phyloP scores from a whole-genome alignment of 37 sponge, comb jelly and placozoan genomes.

The Halichondria panicea region DNA sequence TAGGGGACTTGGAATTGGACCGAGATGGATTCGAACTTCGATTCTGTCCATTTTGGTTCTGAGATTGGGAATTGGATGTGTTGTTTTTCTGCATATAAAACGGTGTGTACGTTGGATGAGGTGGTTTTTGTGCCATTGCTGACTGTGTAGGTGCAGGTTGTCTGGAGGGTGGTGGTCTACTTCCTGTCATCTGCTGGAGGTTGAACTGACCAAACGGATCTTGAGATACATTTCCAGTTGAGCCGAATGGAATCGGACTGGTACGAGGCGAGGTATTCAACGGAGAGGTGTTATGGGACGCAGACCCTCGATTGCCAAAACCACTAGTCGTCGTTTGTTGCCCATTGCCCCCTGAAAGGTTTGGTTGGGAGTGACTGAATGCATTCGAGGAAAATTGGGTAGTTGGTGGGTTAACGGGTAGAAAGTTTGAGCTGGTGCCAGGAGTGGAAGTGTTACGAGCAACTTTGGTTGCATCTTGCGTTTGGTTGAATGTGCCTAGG shows the following conservation, averaged over 20 bases:
- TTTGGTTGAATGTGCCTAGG: not conserved
- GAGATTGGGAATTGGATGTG: not conserved
- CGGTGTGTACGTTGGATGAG: conserved; percentile 2
- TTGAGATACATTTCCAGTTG: not conserved
- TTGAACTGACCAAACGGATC: conserved; percentile 31
- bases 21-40: not conserved
- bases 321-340: not conserved
- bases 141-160: not conserved
- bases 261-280: conserved; percentile 1
- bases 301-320: not conserved
- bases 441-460: no score
- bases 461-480: not conserved
- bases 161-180: not conserved
- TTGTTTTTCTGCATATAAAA: conserved; percentile 16
- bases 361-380: conserved; percentile 4
- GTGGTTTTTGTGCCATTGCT: conserved; percentile 4
- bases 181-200: conserved; percentile 1
- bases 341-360: not conserved
- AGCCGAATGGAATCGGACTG: not conserved
- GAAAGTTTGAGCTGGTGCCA: no score
- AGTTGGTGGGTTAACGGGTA: no score
- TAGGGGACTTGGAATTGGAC: not conserved
- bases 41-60: not conserved
- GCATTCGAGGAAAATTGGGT: not conserved
- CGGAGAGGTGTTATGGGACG: conserved; percentile 2